Base-by-base conservation (phyloP, 2,113 vertebrate species). In the Rousettus leschenaultii region DNA sequence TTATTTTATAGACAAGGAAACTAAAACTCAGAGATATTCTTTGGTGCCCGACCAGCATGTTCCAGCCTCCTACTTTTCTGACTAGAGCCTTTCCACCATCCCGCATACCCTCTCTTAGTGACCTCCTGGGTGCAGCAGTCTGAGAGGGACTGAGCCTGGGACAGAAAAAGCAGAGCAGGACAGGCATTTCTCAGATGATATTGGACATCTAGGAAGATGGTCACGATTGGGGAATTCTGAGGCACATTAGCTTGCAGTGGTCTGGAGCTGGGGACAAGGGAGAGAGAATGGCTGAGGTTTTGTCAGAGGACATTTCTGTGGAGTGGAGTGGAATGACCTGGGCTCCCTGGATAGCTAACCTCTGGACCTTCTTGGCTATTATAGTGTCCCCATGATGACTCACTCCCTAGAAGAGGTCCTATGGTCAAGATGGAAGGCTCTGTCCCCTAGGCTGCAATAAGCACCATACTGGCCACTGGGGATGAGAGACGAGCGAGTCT, bases 261-360 rank as follows among this genome's bases (percentile, higher is more conserved):
- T 13, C 18, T 24, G 79, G 45, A 9, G 51, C n/a, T 15, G 48
- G 21, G 43, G 82, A 28, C 1, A 0, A 1, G 4, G n/a, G 8
- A 7, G 26, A 53, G 14, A 3, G 26, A 51, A 22, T 7, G 22
- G 4, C 11, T 0, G 0, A 73, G 14, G 14, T 61, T 40, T 38
- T 3, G 18, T 7, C 7, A 16, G 14, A 33, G 43, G 35, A n/a
- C 14, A 19, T 7, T 65, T 3, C 26, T n/a, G 6, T 21, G 55
- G 55, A 11, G 3, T 3, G 1, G 4, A 5, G 5, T 3, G 1
- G 4, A 5, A 3, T 6, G 40, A 9, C 43, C 14, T 28, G 28
- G 13, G 55, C 4, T 8, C 24, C 65, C 6, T 13, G 6, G 16
- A 6, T 13, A 14, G 55, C 8, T 24, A 13, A 38, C 3, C 7